Base-by-base conservation (phyloP, 2,888 invertebrate genomes). In the Monopis laevigella region DNA sequence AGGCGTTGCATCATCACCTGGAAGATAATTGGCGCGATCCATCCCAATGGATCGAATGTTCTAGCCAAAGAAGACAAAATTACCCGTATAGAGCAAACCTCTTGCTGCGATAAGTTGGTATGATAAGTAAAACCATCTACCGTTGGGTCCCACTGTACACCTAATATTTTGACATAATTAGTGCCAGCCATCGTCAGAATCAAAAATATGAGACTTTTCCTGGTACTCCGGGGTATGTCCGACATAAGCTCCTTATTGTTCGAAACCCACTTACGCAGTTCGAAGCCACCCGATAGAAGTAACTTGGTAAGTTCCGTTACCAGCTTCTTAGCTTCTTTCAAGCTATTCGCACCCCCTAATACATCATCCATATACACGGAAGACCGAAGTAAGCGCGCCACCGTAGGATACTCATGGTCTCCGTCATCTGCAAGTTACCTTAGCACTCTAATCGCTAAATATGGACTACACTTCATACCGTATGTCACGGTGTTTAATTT, bases 401-500 rank as follows among this genome's bases (percentile, higher is more conserved):
- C 39, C 2, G 11, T 7, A 1, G 39, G 26, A 11, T 24, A 26
- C 3, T 4, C 11, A 2, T n/a, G 27, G 3, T 13, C 13, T 24
- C 6, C 1, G 14, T 35, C 35, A 35, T 35, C 35, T 7, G 34
- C 34, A 8, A 41, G 26, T 34, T 34, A 14, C n/a, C 10, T 11
- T 24, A 41, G 18, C 1, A 12, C 12, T 10, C 32, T 11, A 7
- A 32, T 34, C 1, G 41, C 41, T 6, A 41, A 2, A 21, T 24
- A 41, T 10, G 41, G 41, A 12, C 14, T 17, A 14, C 32, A 21
- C 16, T 32, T 34, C 12, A 26, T 8, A 1, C 41, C 41, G 11
- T 41, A 41, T 2, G 41, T 34, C n/a, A 14, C 24, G 11, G 41
- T 41, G 6, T 30, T 35, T 5, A 41, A 14, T n/a, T 24, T 6